Conservation (phyloP, 2,888 invertebrate genomes). For the Cheilosia grossa region DNA sequence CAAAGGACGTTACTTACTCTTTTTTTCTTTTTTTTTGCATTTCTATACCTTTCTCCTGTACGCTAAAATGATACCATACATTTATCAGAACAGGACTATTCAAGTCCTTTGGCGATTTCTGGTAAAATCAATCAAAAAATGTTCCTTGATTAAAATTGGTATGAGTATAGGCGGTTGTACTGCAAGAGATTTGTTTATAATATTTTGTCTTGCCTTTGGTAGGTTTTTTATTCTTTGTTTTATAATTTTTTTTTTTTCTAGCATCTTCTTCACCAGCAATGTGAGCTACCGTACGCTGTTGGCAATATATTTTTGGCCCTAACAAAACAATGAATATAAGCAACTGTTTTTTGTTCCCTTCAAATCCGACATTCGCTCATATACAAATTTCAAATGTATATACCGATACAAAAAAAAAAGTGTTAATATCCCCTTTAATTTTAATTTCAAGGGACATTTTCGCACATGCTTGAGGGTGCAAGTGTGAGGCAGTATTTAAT, state of each 20-base stretch:
- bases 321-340: constrained; percentile 63
- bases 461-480: constrained; percentile 11
- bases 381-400: too few relatives aligned
- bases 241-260: constrained; percentile 20
- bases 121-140: constrained; percentile 75
- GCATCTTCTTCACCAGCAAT: constrained; percentile 32
- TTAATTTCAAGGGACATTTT: constrained; percentile 50
- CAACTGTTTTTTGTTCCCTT: constrained; percentile 25
- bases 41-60: constrained; percentile 36
- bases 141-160: constrained; percentile 72
- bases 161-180: constrained; percentile 46
- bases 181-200: constrained; percentile 70
- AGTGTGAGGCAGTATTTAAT: constrained; percentile 40
- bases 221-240: constrained; percentile 1
- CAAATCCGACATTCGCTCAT: not conserved
- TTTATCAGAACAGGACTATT: constrained; percentile 62
- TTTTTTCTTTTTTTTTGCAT: constrained; percentile 4
- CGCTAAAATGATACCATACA: constrained; percentile 58
- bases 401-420: constrained; percentile 17
- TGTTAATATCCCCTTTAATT: constrained; percentile 57
- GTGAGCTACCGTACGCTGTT: constrained; percentile 34
- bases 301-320: constrained; percentile 51
- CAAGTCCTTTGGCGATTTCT: constrained; percentile 74
- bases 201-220: constrained; percentile 30
- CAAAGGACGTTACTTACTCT: constrained; percentile 31